Percentiles rank a stretch among this genome's conserved stretches.
phyloP scores from a whole-genome alignment of 2,888 invertebrate genomes.

The Sthenelais limicola region DNA sequence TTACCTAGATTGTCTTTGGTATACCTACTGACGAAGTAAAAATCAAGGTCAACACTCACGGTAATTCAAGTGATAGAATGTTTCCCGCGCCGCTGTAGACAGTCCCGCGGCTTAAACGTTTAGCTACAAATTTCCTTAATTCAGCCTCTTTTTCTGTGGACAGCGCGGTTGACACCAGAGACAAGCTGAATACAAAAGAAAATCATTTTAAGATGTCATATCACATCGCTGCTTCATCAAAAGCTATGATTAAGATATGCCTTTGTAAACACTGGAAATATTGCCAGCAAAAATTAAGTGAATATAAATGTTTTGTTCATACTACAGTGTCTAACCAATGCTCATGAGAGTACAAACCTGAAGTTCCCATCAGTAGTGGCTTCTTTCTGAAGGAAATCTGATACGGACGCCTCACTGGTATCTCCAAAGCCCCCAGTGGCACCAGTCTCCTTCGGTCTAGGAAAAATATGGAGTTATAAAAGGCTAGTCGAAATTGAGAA shows the following conservation, averaged over 20 bases:
- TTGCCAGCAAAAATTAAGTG: too few species aligned
- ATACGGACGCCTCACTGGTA: conserved; percentile 12
- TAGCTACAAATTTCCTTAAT: conserved; percentile 56
- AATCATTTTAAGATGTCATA: too few species aligned
- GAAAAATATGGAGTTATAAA: neutral
- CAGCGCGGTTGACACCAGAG: conserved; percentile 58
- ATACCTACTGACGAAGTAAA: too few species aligned
- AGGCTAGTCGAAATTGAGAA: too few species aligned
- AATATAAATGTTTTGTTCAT: too few species aligned
- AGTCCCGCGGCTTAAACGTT: conserved; percentile 52
- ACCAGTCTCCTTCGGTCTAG: conserved; percentile 24
- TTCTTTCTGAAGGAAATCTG: conserved; percentile 30
- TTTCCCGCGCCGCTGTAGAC: conserved; percentile 48
- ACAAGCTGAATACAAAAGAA: conserved; percentile 56
- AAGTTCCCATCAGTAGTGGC: conserved; percentile 38
- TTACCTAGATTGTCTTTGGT: too few species aligned
- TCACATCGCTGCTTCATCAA: too few species aligned
- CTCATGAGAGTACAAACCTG: conserved; percentile 21
- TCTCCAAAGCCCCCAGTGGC: neutral
- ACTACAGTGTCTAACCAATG: too few species aligned
- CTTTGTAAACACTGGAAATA: too few species aligned
- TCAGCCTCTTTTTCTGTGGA: conserved; percentile 55
- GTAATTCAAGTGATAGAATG: conserved; percentile 44
- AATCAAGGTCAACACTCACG: conserved; percentile 33
- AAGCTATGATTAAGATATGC: too few species aligned